Conservation (phyloP, 2,797 vertebrate genomes). For the Parambassis ranga region DNA sequence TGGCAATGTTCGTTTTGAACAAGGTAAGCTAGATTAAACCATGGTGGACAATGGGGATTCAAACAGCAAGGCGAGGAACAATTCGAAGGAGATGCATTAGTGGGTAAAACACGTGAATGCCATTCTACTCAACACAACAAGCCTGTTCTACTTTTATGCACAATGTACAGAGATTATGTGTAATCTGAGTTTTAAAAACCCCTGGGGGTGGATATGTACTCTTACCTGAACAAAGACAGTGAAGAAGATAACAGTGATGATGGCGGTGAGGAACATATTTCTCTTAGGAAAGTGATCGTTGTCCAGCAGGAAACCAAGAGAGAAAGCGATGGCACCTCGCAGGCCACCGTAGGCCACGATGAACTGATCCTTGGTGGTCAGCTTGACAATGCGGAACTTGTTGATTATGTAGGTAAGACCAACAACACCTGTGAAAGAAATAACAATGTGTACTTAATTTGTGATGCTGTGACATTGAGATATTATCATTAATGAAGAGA, state of each 20-base stretch:
- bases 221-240: conserved; percentile 97
- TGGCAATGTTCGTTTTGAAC: background rate
- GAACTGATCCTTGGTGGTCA: conserved; percentile 98
- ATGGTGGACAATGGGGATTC: background rate
- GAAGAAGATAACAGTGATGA: conserved; percentile 99
- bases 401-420: conserved; percentile 94
- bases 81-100: conserved; percentile 12
- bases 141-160: no score
- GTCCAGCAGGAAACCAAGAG: conserved; percentile 90
- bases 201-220: background rate
- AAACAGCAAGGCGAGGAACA: background rate
- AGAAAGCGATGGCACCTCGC: conserved; percentile 97
- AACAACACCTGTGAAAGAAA: conserved; percentile 88
- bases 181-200: no score
- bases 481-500: background rate
- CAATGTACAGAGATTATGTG: no score
- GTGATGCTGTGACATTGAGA: background rate
- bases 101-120: background rate
- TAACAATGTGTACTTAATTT: background rate
- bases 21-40: background rate
- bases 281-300: conserved; percentile 79
- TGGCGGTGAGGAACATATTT: conserved; percentile 94
- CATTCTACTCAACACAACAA: no score
- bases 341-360: conserved; percentile 96
- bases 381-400: conserved; percentile 97